Conservation (phyloP, 1,140 invertebrate genomes). For the Drosophila melanica region DNA sequence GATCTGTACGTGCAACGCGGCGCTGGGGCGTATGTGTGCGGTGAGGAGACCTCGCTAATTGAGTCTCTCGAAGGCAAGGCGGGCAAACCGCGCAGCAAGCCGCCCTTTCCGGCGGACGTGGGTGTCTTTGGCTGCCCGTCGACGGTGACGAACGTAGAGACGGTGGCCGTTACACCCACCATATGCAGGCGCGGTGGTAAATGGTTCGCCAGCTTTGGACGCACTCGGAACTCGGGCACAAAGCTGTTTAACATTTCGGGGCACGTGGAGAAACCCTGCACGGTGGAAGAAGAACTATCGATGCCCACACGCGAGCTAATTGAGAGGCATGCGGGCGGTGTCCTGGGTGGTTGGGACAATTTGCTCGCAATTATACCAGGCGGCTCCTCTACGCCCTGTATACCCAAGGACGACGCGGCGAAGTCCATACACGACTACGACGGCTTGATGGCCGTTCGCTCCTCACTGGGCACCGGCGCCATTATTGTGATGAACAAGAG, state of each 20-base stretch:
- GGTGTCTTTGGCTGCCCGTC: constrained; percentile 92
- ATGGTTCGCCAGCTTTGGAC: constrained; percentile 91
- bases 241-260: constrained; percentile 93
- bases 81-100: constrained; percentile 90
- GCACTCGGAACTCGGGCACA: constrained; percentile 89
- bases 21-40: constrained; percentile 92
- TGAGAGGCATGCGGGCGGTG: constrained; percentile 71
- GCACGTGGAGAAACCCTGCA: constrained; percentile 91
- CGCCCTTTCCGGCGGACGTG: constrained; percentile 91
- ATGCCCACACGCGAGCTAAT: constrained; percentile 69
- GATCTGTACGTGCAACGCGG: constrained; percentile 91
- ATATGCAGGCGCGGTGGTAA: constrained; percentile 90
- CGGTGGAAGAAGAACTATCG: constrained; percentile 87
- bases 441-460: constrained; percentile 59
- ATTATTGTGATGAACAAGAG: constrained; percentile 71
- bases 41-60: constrained; percentile 92
- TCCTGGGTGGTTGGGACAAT: constrained; percentile 73
- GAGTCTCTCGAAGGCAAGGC: constrained; percentile 90
- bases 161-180: constrained; percentile 76
- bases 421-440: constrained; percentile 67
- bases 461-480: constrained; percentile 72
- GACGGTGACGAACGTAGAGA: constrained; percentile 96
- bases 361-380: constrained; percentile 70
- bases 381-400: constrained; percentile 70
- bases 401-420: constrained; percentile 46